Conservation (phyloP, 2,888 invertebrate genomes). For the Temnothorax rugatulus region DNA sequence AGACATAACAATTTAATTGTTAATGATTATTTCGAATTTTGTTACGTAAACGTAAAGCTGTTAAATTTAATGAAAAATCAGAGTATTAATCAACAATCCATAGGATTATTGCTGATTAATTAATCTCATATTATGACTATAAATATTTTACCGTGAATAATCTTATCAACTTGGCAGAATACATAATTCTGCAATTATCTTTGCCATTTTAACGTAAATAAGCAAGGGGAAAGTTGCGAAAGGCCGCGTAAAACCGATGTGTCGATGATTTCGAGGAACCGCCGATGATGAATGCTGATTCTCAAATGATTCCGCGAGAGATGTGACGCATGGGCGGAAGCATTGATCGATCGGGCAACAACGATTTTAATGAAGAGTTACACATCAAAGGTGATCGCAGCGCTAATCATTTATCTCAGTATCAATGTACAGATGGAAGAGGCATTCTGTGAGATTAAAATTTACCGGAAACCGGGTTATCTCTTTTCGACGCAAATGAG, state of each 20-base stretch:
- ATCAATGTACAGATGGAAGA: conserved; percentile 28
- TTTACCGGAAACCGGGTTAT: conserved; percentile 1
- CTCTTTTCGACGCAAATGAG: conserved; percentile 35
- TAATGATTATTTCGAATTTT: conserved; percentile 31
- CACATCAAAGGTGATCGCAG: conserved; percentile 30
- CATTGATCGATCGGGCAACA: conserved; percentile 39
- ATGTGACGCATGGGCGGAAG: conserved; percentile 17
- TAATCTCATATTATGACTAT: neutral
- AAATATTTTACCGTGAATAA: conserved; percentile 6
- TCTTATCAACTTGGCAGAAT: neutral
- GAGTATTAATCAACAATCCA: conserved; percentile 13
- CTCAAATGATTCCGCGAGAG: conserved; percentile 56
- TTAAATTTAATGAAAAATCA: neutral
- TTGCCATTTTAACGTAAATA: neutral
- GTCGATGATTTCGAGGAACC: neutral
- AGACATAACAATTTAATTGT: neutral
- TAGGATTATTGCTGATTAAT: conserved; percentile 5
- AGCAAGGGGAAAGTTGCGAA: neutral
- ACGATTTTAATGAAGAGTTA: conserved; percentile 44
- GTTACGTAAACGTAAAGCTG: conserved; percentile 5
- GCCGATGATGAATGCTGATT: conserved; percentile 61
- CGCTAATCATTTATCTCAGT: conserved; percentile 56
- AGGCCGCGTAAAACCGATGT: neutral
- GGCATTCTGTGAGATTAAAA: conserved; percentile 52
- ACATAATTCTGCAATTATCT: conserved; percentile 33